Conservation (phyloP, 2,888 invertebrate genomes). For the Anoplius nigerrimus region DNA sequence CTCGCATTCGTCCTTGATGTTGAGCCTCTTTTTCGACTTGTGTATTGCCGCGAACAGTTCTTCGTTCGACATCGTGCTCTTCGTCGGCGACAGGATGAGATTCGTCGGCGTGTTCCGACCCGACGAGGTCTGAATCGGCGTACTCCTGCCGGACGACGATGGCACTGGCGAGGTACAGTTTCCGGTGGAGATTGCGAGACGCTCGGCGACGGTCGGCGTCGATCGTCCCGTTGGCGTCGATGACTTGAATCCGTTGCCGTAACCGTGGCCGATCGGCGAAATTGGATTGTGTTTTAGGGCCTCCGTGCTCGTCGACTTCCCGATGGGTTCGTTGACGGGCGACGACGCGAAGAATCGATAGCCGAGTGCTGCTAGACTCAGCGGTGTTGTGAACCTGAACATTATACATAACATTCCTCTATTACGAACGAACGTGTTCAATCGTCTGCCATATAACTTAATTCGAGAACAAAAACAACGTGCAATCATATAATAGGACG, state of each 20-base stretch:
- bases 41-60: conserved; percentile 87
- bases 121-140: conserved; percentile 51
- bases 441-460: background rate
- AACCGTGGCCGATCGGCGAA: conserved; percentile 65
- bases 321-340: conserved; percentile 55
- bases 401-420: background rate
- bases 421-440: background rate
- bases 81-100: conserved; percentile 79
- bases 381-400: conserved; percentile 66
- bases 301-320: conserved; percentile 54
- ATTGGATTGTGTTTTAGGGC: conserved; percentile 60
- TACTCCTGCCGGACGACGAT: conserved; percentile 49
- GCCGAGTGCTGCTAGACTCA: conserved; percentile 66
- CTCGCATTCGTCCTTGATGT: conserved; percentile 79
- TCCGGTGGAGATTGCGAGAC: conserved; percentile 51
- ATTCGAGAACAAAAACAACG: too few species aligned
- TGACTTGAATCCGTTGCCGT: conserved; percentile 60
- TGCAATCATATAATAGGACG: too few species aligned
- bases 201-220: conserved; percentile 64
- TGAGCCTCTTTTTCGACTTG: conserved; percentile 85
- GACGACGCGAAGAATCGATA: conserved; percentile 71
- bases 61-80: conserved; percentile 86
- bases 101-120: conserved; percentile 64
- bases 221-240: conserved; percentile 63
- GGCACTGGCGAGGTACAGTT: conserved; percentile 52